Evolutionary conservation across 2,888 invertebrate species (phyloP).

Genomic region (Athrips mouffetella): DNA sequence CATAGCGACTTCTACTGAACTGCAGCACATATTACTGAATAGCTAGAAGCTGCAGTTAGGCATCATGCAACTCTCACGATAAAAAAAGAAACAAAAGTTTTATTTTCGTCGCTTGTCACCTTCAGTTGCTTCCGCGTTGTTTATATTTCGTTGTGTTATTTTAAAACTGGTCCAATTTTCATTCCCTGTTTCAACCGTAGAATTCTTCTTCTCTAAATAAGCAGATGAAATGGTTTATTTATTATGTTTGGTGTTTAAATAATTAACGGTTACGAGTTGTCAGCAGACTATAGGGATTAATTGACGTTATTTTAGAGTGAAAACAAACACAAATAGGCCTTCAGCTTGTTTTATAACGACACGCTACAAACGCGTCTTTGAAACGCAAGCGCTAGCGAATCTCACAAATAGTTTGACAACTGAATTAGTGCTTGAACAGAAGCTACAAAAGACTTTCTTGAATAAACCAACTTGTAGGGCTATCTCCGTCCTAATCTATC

Average conservation of each 20-base stretch:
- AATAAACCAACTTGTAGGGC: no score
- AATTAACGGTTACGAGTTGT: background rate
- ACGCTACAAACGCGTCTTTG: no score
- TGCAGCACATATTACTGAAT: no score
- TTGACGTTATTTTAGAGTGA: no score
- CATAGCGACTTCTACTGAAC: background rate
- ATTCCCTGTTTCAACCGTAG: background rate
- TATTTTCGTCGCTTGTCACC: slow-evolving; percentile 14
- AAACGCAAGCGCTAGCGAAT: background rate
- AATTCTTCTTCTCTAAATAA: slow-evolving; percentile 5
- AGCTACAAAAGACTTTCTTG: no score
- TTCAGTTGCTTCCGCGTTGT: slow-evolving; percentile 14
- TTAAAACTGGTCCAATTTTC: slow-evolving; percentile 12
- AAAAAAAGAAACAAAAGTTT: slow-evolving; percentile 1
- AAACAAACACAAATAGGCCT: no score
- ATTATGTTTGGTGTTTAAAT: slow-evolving; percentile 7
- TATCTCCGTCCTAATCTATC: no score
- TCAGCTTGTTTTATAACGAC: no score
- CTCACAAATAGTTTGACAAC: no score
- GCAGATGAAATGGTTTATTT: background rate
- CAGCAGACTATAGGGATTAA: background rate
- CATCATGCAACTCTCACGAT: no score
- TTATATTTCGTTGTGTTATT: slow-evolving; percentile 10
- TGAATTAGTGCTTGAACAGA: no score
- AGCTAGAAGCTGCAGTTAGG: no score